Conservation (phyloP, 2,113 vertebrate species). For the Terrapene triunguis region DNA sequence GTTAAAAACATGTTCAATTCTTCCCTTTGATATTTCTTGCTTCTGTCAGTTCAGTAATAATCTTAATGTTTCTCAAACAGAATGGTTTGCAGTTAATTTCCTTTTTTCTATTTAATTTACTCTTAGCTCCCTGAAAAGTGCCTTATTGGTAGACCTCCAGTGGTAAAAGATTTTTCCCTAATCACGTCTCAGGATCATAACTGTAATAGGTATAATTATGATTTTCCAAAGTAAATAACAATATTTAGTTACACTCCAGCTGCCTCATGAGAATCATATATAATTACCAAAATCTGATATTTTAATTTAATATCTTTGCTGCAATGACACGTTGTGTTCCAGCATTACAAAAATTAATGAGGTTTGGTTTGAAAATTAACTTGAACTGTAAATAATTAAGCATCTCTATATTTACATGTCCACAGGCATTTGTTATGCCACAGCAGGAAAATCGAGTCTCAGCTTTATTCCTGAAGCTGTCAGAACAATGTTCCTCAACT, state of each 20-base stretch:
- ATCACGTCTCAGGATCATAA: not conserved
- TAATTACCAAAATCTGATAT: conserved; percentile 52
- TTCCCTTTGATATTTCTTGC: not conserved
- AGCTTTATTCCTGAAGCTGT: not conserved
- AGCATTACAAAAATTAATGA: conserved; percentile 45
- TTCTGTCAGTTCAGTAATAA: not conserved
- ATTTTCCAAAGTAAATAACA: conserved; percentile 53
- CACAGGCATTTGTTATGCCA: not conserved
- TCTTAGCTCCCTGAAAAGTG: not conserved
- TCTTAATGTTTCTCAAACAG: not conserved
- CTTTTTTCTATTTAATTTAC: not conserved
- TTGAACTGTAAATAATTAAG: conserved; percentile 50
- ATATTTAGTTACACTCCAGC: conserved; percentile 37
- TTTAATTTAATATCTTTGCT: conserved; percentile 37
- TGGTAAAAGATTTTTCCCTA: not conserved
- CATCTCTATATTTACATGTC: conserved; percentile 12
- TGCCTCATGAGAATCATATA: conserved; percentile 38
- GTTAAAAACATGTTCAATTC: not conserved
- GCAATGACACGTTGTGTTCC: conserved; percentile 2
- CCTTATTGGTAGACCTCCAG: not conserved
- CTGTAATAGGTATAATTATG: conserved; percentile 12
- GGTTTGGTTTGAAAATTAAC: conserved; percentile 42
- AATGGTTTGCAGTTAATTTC: not conserved
- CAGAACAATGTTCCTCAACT: not conserved
- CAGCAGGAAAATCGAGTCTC: not conserved